Evolutionary conservation across 2,888 invertebrate genomes (phyloP).

Genomic region (Papilio protenor): DNA sequence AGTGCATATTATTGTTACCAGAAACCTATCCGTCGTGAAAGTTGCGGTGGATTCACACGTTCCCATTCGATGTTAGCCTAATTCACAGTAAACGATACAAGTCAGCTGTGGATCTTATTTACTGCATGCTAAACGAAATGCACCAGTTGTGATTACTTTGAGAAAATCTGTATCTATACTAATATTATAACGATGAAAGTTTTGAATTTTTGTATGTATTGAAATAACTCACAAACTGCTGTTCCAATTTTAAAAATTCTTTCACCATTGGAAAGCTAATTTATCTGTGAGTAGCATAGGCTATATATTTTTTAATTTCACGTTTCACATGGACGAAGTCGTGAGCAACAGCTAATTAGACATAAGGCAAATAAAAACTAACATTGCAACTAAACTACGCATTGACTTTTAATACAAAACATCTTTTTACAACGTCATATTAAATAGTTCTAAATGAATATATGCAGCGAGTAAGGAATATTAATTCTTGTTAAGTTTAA

Average conservation of each 20-base stretch:
- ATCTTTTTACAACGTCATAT: neutral
- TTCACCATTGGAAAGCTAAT: too few relatives aligned
- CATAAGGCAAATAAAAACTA: neutral
- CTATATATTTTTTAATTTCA: too few relatives aligned
- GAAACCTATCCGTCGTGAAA: neutral
- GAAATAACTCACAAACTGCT: too few relatives aligned
- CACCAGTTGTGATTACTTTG: neutral
- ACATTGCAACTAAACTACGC: neutral
- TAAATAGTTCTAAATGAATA: neutral
- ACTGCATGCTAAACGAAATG: neutral
- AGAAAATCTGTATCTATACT: neutral
- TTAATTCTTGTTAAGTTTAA: too few relatives aligned
- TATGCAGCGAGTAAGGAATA: too few relatives aligned
- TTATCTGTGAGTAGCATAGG: too few relatives aligned
- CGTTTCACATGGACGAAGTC: too few relatives aligned
- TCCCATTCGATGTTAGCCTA: neutral
- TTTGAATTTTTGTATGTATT: too few relatives aligned
- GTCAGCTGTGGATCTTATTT: neutral
- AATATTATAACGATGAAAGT: too few relatives aligned
- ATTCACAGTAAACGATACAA: conserved; percentile 10
- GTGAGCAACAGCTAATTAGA: neutral
- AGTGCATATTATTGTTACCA: neutral
- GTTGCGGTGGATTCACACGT: conserved; percentile 12
- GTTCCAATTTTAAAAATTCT: too few relatives aligned
- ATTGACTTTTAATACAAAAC: neutral